Conservation (phyloP, 1,140 invertebrate species). For the Drosophila willistoni region DNA sequence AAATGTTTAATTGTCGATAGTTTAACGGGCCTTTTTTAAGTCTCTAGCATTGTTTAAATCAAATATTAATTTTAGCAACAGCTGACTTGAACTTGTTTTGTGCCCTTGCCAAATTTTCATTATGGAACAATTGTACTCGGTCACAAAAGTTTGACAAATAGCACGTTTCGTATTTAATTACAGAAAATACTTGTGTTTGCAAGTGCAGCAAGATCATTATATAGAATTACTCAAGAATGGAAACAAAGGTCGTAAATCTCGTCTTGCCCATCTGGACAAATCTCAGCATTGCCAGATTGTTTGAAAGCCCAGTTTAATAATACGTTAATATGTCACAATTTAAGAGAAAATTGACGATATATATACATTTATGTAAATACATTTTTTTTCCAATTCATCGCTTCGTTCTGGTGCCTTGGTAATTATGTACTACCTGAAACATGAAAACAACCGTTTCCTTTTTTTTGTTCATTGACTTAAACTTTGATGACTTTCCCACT, state of each 20-base stretch:
- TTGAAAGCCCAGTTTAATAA: too few species aligned
- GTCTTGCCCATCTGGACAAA: neutral
- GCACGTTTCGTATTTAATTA: neutral
- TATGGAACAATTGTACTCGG: slow-evolving; percentile 35
- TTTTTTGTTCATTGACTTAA: too few species aligned
- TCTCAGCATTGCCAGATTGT: neutral
- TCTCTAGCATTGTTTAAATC: neutral
- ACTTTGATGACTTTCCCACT: too few species aligned
- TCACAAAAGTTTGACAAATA: neutral
- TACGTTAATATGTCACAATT: too few species aligned
- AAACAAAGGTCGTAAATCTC: neutral
- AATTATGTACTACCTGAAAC: too few species aligned
- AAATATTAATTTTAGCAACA: slow-evolving; percentile 22
- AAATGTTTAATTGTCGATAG: neutral
- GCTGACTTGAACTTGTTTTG: slow-evolving; percentile 19
- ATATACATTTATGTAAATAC: too few species aligned
- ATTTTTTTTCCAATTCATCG: too few species aligned
- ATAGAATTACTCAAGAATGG: too few species aligned
- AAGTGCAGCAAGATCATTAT: too few species aligned
- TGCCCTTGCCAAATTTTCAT: slow-evolving; percentile 15
- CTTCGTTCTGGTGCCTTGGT: too few species aligned
- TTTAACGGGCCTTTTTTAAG: neutral
- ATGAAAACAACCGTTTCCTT: too few species aligned
- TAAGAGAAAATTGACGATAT: too few species aligned
- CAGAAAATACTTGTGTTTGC: neutral